Evolutionary conservation across 2,888 invertebrate species (phyloP).

Genomic region (Saturnia japonica): DNA sequence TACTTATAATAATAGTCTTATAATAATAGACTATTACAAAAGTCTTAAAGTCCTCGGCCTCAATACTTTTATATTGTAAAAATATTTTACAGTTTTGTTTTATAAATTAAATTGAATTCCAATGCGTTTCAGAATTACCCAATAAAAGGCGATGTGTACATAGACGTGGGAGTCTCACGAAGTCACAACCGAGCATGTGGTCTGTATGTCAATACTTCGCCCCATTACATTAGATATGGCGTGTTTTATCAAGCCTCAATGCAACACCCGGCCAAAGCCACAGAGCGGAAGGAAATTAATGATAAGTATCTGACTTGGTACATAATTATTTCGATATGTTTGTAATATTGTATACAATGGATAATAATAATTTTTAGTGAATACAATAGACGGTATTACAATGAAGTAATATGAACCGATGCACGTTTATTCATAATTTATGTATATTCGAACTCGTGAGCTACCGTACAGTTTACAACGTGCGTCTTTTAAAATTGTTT

Average conservation of each 20-base stretch:
- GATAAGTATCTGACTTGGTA: constrained; percentile 18
- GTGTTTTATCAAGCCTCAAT: constrained; percentile 20
- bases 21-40: too few relatives aligned
- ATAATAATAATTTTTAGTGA: constrained; percentile 19
- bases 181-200: not conserved
- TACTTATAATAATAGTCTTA: too few relatives aligned
- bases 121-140: not conserved
- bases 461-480: constrained; percentile 7
- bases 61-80: not conserved
- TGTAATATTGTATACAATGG: constrained; percentile 19
- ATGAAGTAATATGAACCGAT: constrained; percentile 16
- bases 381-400: constrained; percentile 20
- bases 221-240: constrained; percentile 20
- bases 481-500: constrained; percentile 17
- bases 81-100: not conserved
- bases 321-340: constrained; percentile 18
- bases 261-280: constrained; percentile 16
- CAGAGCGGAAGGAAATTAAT: constrained; percentile 22
- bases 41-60: not conserved
- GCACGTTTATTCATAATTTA: constrained; percentile 23
- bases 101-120: not conserved
- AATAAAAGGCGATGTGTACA: not conserved
- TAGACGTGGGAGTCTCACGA: not conserved
- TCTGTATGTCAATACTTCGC: constrained; percentile 18
- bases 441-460: constrained; percentile 22